Conservation (phyloP, 2,113 vertebrate genomes). For the Polypterus bichir region DNA sequence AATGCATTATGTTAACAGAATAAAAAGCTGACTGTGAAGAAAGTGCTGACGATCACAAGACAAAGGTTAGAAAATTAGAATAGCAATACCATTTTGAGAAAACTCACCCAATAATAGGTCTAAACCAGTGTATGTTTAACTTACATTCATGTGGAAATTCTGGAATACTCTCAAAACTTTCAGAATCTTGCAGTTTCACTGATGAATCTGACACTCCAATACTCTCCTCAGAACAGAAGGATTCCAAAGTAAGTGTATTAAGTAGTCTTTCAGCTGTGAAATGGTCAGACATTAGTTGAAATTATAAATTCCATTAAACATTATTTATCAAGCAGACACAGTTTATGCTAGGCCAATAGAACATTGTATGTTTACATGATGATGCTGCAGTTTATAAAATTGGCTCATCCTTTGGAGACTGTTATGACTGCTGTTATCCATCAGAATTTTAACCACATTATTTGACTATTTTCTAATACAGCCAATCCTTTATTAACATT, state of each 20-base stretch:
- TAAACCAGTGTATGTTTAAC: conserved; percentile 23
- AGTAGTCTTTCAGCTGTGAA: conserved; percentile 49
- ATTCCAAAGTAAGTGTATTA: conserved; percentile 35
- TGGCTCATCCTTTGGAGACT: no score
- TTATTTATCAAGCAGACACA: no score
- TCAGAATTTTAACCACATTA: no score
- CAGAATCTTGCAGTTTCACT: neutral
- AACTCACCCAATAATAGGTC: no score
- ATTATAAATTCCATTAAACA: no score
- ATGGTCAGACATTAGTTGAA: neutral
- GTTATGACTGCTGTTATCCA: no score
- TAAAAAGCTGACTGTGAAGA: conserved; percentile 18
- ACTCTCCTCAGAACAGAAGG: conserved; percentile 16
- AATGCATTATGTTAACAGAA: no score
- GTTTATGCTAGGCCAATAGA: no score
- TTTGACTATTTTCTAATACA: no score
- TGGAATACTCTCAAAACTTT: conserved; percentile 10
- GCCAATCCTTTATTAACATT: no score
- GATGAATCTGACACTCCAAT: conserved; percentile 20
- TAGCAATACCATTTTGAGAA: neutral
- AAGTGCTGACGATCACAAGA: conserved; percentile 24
- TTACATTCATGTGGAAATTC: conserved; percentile 33
- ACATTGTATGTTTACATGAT: no score
- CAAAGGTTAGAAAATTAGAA: conserved; percentile 26
- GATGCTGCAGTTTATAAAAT: no score